phyloP scores from a whole-genome alignment of 2,797 vertebrate species.

The Capromys pilorides region DNA sequence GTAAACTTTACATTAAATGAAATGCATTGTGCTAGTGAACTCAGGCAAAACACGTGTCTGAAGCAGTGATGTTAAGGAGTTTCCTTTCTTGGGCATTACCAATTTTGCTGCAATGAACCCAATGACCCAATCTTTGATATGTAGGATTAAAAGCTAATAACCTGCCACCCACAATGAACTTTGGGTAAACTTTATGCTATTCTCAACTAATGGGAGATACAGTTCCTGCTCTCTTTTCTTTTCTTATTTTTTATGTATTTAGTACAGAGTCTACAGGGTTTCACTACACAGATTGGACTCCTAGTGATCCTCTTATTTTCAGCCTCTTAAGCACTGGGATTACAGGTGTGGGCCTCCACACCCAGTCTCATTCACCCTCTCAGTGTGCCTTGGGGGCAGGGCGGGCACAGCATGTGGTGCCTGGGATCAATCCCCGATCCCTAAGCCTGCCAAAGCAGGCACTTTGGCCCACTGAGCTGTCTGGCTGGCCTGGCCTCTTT shows the following conservation, averaged over 20 bases:
- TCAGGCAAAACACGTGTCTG: background rate
- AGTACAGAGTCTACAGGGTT: too few species aligned
- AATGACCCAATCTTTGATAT: background rate
- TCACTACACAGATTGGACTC: too few species aligned
- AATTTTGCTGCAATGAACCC: background rate
- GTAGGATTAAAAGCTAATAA: slow-evolving; percentile 29
- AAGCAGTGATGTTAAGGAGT: background rate
- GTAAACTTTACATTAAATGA: background rate
- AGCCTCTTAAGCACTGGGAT: too few species aligned
- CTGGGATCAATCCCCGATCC: too few species aligned
- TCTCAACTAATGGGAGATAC: background rate
- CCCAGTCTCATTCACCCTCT: too few species aligned
- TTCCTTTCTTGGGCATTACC: background rate
- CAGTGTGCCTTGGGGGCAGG: too few species aligned
- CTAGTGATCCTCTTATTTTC: too few species aligned
- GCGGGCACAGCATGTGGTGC: too few species aligned
- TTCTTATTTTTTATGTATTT: too few species aligned
- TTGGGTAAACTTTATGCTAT: background rate
- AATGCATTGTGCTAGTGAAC: background rate
- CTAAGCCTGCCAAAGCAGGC: too few species aligned
- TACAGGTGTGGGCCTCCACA: too few species aligned
- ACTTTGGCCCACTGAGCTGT: too few species aligned
- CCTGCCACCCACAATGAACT: background rate
- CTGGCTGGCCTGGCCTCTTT: background rate
- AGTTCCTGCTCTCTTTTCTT: background rate